These are phyloP conservation scores for Lagria hirta DNA, from an alignment of 2,888 invertebrate genomes.

Conservation along the genomic window DNA sequence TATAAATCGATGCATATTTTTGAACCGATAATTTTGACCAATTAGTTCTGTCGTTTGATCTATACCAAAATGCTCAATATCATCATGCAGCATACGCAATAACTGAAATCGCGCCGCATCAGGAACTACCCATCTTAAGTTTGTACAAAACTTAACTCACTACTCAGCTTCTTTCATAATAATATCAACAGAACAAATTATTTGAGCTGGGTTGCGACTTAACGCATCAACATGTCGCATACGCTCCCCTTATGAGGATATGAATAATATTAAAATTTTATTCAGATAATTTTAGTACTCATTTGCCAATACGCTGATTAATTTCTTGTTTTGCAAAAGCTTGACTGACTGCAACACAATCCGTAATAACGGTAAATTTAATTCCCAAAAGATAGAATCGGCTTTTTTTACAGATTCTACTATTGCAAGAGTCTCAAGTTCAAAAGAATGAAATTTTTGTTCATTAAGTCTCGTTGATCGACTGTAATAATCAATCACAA, in stretches of 20 bases:
- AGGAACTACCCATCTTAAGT: no score
- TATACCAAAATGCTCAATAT: conserved; percentile 38
- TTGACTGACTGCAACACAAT: no score
- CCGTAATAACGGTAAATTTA: conserved; percentile 24
- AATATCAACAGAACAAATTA: neutral
- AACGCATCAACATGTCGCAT: conserved; percentile 23
- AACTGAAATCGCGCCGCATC: conserved; percentile 39
- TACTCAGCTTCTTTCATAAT: conserved; percentile 22
- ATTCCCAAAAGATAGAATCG: conserved; percentile 17
- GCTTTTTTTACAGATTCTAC: conserved; percentile 17
- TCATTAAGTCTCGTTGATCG: conserved; percentile 32
- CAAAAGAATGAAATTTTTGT: conserved; percentile 30
- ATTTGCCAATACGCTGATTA: conserved; percentile 19
- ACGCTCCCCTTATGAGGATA: conserved; percentile 4
- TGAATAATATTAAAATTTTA: conserved; percentile 8
- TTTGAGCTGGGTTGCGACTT: conserved; percentile 20
- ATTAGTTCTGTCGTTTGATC: conserved; percentile 31
- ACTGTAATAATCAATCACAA: conserved; percentile 38
- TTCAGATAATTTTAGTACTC: conserved; percentile 15
- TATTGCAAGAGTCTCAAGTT: conserved; percentile 26
- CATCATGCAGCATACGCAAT: conserved; percentile 32
- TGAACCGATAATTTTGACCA: conserved; percentile 16
- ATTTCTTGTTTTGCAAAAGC: no score
- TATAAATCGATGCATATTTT: conserved; percentile 16
- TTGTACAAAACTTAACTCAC: conserved; percentile 8